A percentile compares a stretch with the other conserved stretches of the same genome.
These are phyloP conservation scores for Psittacula derbiana DNA, from an alignment of 2,797 vertebrate genomes.

Conservation along the genomic window DNA sequence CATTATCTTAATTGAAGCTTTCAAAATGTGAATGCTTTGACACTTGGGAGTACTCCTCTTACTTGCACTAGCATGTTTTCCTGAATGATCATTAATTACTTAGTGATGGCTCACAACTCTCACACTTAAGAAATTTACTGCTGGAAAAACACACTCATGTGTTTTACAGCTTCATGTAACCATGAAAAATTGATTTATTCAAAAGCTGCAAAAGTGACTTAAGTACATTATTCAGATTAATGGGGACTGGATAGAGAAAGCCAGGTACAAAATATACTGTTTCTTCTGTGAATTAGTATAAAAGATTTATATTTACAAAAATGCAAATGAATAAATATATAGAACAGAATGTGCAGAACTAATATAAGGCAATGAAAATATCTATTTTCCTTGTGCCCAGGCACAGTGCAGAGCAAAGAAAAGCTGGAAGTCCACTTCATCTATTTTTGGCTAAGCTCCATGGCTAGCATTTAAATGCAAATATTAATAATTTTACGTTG, in stretches of 20 bases:
- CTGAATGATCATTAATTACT: slow-evolving; percentile 6
- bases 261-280: not conserved
- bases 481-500: not conserved
- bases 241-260: not conserved
- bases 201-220: not conserved
- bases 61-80: slow-evolving; percentile 5
- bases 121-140: not conserved
- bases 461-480: not conserved
- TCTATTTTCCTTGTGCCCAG: not conserved
- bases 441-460: not conserved
- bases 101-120: not conserved
- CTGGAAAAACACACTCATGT: not conserved
- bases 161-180: not conserved
- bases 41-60: slow-evolving; percentile 26
- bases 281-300: not conserved
- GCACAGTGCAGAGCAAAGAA: not conserved
- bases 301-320: not conserved
- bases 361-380: not conserved
- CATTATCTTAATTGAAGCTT: slow-evolving; percentile 52
- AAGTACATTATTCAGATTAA: not conserved
- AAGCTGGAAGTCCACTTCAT: not conserved
- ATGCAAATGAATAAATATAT: not conserved
- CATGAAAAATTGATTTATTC: not conserved
- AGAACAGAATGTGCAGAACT: not conserved
- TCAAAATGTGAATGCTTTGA: slow-evolving; percentile 44